phyloP scores from a whole-genome alignment of 2,888 invertebrate species.

The Phlogophora meticulosa region DNA sequence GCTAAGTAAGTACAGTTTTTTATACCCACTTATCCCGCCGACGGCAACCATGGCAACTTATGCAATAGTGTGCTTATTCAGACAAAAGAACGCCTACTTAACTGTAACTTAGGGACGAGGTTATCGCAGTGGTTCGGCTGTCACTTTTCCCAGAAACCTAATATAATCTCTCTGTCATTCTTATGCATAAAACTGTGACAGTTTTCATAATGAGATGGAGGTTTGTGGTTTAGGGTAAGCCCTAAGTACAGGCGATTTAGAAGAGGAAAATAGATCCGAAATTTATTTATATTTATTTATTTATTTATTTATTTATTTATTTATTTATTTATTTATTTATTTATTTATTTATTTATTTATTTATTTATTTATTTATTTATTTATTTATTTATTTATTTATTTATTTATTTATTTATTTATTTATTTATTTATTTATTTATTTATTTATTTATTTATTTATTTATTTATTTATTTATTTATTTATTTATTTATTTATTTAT shows the following conservation, averaged over 20 bases:
- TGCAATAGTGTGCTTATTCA: background rate
- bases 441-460: no score
- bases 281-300: no score
- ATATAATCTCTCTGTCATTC: background rate
- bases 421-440: no score
- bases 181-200: background rate
- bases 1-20: constrained; percentile 40
- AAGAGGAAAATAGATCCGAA: background rate
- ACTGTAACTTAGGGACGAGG: background rate
- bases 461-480: no score
- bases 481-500: no score
- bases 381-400: no score
- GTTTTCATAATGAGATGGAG: background rate
- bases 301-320: no score
- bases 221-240: background rate
- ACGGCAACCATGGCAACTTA: background rate
- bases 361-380: no score
- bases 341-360: no score
- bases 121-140: background rate
- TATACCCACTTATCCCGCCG: background rate
- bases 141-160: background rate
- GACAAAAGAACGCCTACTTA: no score
- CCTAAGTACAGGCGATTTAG: background rate
- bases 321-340: no score
- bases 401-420: no score